Base-by-base conservation (phyloP, 2,888 invertebrate genomes). In the Tenthredo scrophulariae region DNA sequence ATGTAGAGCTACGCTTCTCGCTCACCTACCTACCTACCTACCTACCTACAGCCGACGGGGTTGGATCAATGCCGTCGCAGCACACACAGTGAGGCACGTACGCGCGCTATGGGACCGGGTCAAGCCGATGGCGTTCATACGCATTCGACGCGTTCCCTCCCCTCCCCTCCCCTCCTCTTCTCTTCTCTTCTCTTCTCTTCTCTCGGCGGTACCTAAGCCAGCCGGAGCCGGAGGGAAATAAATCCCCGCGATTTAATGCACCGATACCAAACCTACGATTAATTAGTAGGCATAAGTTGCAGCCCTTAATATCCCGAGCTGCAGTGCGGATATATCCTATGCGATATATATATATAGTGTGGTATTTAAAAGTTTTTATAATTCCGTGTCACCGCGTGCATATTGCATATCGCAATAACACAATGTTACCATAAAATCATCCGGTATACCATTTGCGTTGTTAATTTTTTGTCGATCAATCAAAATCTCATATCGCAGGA, bases 101-200 rank as follows among this genome's bases (percentile, higher is more conserved):
- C 62, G 65, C 82, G 79, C 13, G 79, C 37, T 79, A 54, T 79
- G 54, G 54, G 67, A 83, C 83, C 83, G 83, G 83, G 83, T 83
- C 83, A 83, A 83, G 67, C 83, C 67, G 83, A 67, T 83, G 70
- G 46, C 83, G 67, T 67, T 40, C 15, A 33, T 83, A 83, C 83
- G 83, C 83, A 67, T 83, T 70, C 83, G 67, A 67, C 46, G 83
- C 67, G 62, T 80, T 13, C 58, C 62, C 40, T 26, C 3, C n/a
- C 1, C 9, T n/a, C 46, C 2, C 2, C 74, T 50, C 54, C 4
- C 18, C 77, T 26, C 33, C 50, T 4, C 15, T 10, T 9, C 29
- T 40, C 40, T 10, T 1, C 65, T 22, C 40, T 13, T n/a, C 29
- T 18, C 9, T 29, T 15, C 77, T 22, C 54, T 26, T n/a, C 22